A percentile compares a stretch with the other conserved stretches of the same genome.
These are phyloP conservation scores for Morpho deidamia DNA, from an alignment of 2,888 invertebrate species.

Conservation along the genomic window DNA sequence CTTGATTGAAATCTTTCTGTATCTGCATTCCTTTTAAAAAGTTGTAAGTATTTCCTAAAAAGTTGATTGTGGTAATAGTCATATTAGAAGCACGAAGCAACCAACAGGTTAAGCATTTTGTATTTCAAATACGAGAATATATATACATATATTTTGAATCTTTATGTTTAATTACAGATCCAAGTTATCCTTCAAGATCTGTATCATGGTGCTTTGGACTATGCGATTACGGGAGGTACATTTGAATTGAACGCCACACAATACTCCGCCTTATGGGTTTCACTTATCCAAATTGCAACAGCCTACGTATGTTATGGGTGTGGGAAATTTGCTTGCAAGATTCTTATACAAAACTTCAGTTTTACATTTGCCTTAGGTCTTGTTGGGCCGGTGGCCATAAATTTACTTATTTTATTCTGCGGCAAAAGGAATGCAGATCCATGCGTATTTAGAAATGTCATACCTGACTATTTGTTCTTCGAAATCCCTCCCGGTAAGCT, in stretches of 20 bases:
- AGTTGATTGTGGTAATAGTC: too few relatives aligned
- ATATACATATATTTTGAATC: too few relatives aligned
- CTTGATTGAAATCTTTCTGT: too few relatives aligned
- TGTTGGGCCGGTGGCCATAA: slow-evolving; percentile 85
- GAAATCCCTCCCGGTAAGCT: slow-evolving; percentile 82
- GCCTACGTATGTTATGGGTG: slow-evolving; percentile 83
- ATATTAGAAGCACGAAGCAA: too few relatives aligned
- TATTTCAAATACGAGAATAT: too few relatives aligned
- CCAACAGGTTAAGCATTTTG: too few relatives aligned
- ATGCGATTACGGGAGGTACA: slow-evolving; percentile 46
- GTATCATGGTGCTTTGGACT: slow-evolving; percentile 53
- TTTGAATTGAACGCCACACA: slow-evolving; percentile 45
- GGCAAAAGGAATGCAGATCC: slow-evolving; percentile 81
- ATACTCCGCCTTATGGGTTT: slow-evolving; percentile 76
- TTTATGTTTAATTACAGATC: slow-evolving; percentile 50
- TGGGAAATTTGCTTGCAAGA: slow-evolving; percentile 91
- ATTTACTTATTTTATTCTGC: slow-evolving; percentile 82
- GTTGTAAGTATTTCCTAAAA: too few relatives aligned
- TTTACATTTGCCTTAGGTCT: slow-evolving; percentile 90
- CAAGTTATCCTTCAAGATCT: slow-evolving; percentile 57
- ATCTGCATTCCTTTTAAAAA: too few relatives aligned
- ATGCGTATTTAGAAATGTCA: slow-evolving; percentile 81
- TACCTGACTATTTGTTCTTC: slow-evolving; percentile 93
- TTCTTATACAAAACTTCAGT: slow-evolving; percentile 92
- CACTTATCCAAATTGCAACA: slow-evolving; percentile 81